Evolutionary conservation across 2,888 invertebrate species (phyloP).

Genomic region (Tenthredo livida): DNA sequence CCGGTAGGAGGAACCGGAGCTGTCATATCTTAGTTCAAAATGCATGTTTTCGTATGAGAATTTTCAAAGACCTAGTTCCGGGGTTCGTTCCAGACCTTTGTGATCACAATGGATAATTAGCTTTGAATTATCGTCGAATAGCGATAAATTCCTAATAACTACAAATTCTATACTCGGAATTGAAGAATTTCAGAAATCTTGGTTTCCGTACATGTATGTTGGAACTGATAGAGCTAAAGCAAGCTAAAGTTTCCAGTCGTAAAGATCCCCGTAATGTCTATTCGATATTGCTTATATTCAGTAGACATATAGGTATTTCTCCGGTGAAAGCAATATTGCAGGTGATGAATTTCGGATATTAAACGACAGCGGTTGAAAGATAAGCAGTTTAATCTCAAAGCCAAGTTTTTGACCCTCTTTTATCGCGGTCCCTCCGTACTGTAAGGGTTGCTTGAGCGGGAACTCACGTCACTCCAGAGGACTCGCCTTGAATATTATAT

Average conservation of each 20-base stretch:
- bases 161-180: neutral
- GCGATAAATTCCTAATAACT: neutral
- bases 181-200: neutral
- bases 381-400: slow-evolving; percentile 19
- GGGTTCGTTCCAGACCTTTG: neutral
- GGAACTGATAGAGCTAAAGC: neutral
- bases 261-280: neutral
- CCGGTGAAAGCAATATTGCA: neutral
- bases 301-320: neutral
- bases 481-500: slow-evolving; percentile 11
- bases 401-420: neutral
- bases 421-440: neutral
- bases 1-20: neutral
- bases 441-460: neutral
- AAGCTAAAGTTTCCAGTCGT: neutral
- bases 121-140: neutral
- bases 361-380: neutral
- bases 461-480: slow-evolving; percentile 8
- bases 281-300: neutral
- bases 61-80: neutral
- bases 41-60: neutral
- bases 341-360: slow-evolving; percentile 22
- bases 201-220: neutral
- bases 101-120: neutral
- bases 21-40: neutral